Percentiles rank a stretch among this genome's conserved stretches.
Conservation (phyloP, 2,113 vertebrate genomes). For the Lucifuga dentata region DNA sequence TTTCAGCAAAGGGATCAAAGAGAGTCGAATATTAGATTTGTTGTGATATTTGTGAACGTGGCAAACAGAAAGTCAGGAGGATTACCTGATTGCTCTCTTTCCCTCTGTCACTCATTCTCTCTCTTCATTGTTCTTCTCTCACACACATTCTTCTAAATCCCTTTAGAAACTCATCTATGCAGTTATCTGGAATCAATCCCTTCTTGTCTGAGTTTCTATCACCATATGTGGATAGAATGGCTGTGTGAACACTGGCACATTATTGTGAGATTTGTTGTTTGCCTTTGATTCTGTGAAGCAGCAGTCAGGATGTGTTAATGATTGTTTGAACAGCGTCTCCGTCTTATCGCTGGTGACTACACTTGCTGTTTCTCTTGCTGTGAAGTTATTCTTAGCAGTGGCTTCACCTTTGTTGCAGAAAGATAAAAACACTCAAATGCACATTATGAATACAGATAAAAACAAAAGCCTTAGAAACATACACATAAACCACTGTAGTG, state of each 20-base stretch:
- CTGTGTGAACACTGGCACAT: slow-evolving; percentile 47
- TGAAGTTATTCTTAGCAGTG: slow-evolving; percentile 47
- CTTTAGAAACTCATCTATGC: slow-evolving; percentile 27
- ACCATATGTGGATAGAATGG: slow-evolving; percentile 43
- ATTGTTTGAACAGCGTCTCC: slow-evolving; percentile 50
- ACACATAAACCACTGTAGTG: neutral
- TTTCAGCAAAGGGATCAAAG: neutral
- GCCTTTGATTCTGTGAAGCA: slow-evolving; percentile 22
- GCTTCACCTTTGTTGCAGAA: slow-evolving; percentile 40
- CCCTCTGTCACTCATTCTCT: neutral
- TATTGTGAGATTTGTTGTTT: slow-evolving; percentile 37
- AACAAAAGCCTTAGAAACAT: neutral
- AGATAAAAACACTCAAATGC: slow-evolving; percentile 27
- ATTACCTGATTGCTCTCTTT: neutral
- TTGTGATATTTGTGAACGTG: neutral
- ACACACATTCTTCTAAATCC: slow-evolving; percentile 8
- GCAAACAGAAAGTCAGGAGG: slow-evolving; percentile 23
- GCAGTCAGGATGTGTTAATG: slow-evolving; percentile 39
- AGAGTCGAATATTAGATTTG: neutral
- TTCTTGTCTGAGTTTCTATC: slow-evolving; percentile 16
- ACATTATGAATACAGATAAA: slow-evolving; percentile 48
- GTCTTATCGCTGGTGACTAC: slow-evolving; percentile 33
- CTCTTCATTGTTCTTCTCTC: slow-evolving; percentile 7
- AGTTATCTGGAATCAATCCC: slow-evolving; percentile 31
- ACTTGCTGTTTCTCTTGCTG: slow-evolving; percentile 40